Conservation (phyloP, 2,888 invertebrate genomes). For the Scaptomyza parva region DNA sequence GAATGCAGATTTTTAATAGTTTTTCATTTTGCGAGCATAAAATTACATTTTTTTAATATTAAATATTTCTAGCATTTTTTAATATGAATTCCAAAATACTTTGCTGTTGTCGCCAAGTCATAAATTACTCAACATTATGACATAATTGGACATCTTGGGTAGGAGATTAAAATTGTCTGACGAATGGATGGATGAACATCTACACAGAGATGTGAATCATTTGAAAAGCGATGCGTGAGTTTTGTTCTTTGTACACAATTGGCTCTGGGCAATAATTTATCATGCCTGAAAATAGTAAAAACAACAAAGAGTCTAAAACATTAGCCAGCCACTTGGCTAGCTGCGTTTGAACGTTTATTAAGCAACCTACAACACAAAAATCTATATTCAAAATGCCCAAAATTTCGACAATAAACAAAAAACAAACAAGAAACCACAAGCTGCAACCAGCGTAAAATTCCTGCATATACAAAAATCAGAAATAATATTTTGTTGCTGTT, state of each 20-base stretch:
- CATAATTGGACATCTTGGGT: constrained; percentile 9
- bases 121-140: constrained; percentile 43
- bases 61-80: too few species aligned
- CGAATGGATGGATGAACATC: constrained; percentile 2
- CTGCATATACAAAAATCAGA: constrained; percentile 38
- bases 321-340: constrained; percentile 47
- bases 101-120: constrained; percentile 12
- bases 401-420: constrained; percentile 52
- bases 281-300: constrained; percentile 40
- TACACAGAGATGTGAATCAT: constrained; percentile 35
- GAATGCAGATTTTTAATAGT: background rate
- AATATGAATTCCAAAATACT: too few species aligned
- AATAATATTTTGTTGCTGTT: constrained; percentile 9
- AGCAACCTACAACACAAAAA: constrained; percentile 16
- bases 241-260: constrained; percentile 36
- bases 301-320: constrained; percentile 17
- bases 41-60: too few species aligned
- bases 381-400: constrained; percentile 12
- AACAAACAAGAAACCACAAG: constrained; percentile 27
- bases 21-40: background rate
- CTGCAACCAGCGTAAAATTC: constrained; percentile 53
- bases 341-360: constrained; percentile 5
- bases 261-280: constrained; percentile 49
- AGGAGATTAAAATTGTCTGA: constrained; percentile 22
- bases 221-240: background rate